Conservation (phyloP, 2,888 invertebrate genomes). For the Tillus elongatus region DNA sequence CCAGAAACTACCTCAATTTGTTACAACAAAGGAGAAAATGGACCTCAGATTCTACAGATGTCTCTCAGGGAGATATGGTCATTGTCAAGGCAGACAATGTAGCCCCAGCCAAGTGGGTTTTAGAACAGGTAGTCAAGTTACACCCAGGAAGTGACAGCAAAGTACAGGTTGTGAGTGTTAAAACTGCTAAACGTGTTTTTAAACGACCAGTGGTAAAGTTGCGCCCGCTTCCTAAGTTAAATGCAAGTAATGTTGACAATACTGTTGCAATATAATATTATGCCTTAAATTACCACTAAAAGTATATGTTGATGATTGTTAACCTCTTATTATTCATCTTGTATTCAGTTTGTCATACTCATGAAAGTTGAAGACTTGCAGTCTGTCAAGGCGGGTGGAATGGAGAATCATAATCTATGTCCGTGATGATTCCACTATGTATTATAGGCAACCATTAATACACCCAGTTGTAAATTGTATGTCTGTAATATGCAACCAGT, state of each 20-base stretch:
- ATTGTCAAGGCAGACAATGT: constrained; percentile 2
- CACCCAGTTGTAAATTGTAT: no score
- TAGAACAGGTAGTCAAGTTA: no score
- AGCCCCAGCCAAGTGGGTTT: no score
- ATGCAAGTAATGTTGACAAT: no score
- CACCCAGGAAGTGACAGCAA: constrained; percentile 3
- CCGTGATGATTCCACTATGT: no score
- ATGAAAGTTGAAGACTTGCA: constrained; percentile 2
- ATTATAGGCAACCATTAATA: no score
- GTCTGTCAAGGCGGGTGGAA: constrained; percentile 2
- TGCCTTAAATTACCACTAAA: no score
- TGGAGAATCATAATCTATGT: no score
- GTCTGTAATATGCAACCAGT: no score
- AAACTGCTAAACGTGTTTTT: neutral
- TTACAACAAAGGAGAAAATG: constrained; percentile 3
- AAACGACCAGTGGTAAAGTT: constrained; percentile 1
- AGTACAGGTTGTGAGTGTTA: neutral
- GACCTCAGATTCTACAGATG: neutral
- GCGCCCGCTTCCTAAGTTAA: neutral
- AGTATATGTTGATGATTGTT: no score
- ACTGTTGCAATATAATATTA: no score
- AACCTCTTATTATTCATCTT: no score
- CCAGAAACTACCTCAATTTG: neutral
- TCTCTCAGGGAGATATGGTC: neutral
- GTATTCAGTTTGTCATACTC: neutral